Percentiles rank a stretch among this genome's conserved stretches.
Evolutionary conservation across 2,888 invertebrate genomes (phyloP).

Genomic region (Pseudeuparius sepicola): DNA sequence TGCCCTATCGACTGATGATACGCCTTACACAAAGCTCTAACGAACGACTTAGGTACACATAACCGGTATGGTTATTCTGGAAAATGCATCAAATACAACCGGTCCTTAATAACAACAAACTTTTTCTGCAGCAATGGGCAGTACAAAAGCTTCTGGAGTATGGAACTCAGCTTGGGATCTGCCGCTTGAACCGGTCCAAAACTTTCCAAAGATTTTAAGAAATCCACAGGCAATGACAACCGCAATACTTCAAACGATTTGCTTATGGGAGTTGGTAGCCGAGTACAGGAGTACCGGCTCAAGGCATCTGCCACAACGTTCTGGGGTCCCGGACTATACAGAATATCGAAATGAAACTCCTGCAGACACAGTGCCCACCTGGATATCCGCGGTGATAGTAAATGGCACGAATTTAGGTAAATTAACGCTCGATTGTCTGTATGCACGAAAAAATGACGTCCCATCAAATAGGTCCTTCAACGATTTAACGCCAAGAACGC

Average conservation of each 20-base stretch:
- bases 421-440: slow-evolving; percentile 26
- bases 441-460: slow-evolving; percentile 19
- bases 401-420: slow-evolving; percentile 24
- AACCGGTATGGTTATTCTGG: slow-evolving; percentile 2
- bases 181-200: no score
- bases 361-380: slow-evolving; percentile 25
- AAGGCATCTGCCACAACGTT: slow-evolving; percentile 27
- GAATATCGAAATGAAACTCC: slow-evolving; percentile 22
- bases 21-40: slow-evolving; percentile 5
- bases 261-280: slow-evolving; percentile 14
- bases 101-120: no score
- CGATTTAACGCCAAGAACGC: slow-evolving; percentile 23
- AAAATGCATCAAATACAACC: no score
- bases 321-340: slow-evolving; percentile 23
- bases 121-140: no score
- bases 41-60: slow-evolving; percentile 8
- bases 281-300: slow-evolving; percentile 20
- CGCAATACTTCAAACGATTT: slow-evolving; percentile 8
- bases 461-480: slow-evolving; percentile 24
- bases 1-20: slow-evolving; percentile 9
- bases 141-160: no score
- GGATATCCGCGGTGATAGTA: slow-evolving; percentile 22
- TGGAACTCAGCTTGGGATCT: no score
- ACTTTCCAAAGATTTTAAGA: slow-evolving; percentile 3
- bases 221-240: neutral